Evolutionary conservation across 2,113 vertebrate genomes (phyloP), one percentile per base, ranked within the genome.

Genomic region (Pseudolaguvia tuberculata): DNA sequence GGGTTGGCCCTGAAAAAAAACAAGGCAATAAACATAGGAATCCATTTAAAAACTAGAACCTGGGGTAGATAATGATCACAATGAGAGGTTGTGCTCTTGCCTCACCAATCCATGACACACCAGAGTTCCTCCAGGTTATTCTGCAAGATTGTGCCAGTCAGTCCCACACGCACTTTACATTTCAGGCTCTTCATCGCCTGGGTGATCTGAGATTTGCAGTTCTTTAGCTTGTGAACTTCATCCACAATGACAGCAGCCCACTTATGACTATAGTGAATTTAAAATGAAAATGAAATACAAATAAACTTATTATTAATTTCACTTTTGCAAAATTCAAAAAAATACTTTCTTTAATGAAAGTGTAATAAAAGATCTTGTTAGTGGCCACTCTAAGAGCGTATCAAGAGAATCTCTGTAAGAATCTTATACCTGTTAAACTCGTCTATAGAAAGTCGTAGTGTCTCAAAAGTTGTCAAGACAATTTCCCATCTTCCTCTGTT

Each of bases 51-150:
- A 53, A 48, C 15, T 29, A 9, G 71, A 51, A 12, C 12, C 21
- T 6, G 6, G 20, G 1, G 8, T 23, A 59, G 48, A 71, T 11
- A n/a, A 68, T 10, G 18, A 45, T 21, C 2, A 47, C 6, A 58
- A 51, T n/a, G 4, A 15, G 21, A 23, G 2, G 12, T 12, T 52
- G 20, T 42, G 39, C n/a, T 39, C 51, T 47, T 76, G 59, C 61
- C 76, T 78, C 73, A 99, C 96, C 97, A 99, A 88, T 98, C 95
- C 93, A 97, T 93, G 74, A 99, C 94, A 91, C 95, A 98, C 96
- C 96, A 98, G 78, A 99, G 88, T 68, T 99, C 97, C 65, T 96
- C 94, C 84, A 98, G 94, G 83, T 95, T 96, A 79, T 99, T 99
- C 84, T 99, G 96, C 76, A 98, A 90, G 85, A 98, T 91, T 58